A percentile compares a stretch with the other conserved stretches of the same genome.
These are phyloP conservation scores for Drosophila punjabiensis DNA, from an alignment of 1,140 invertebrate species.

Conservation along the genomic window DNA sequence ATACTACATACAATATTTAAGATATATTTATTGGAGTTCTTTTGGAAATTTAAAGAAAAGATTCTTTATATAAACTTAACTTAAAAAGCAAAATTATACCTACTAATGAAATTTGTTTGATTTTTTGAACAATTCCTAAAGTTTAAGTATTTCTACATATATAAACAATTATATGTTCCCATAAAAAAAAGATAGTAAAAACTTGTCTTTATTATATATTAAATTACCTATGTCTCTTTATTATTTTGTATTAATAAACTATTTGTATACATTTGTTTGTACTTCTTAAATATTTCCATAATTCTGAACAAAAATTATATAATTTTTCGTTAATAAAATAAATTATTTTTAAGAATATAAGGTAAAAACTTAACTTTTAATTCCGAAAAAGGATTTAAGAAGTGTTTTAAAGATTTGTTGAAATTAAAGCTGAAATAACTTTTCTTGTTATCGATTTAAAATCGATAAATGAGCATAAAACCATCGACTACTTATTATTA, in stretches of 20 bases:
- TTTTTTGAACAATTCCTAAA: background rate
- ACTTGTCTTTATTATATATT: background rate
- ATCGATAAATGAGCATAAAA: background rate
- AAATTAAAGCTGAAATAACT: too few species aligned
- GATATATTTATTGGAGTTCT: too few species aligned
- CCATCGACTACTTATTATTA: too few species aligned
- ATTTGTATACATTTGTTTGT: background rate
- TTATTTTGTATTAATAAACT: background rate
- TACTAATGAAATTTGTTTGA: background rate
- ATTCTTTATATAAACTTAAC: too few species aligned
- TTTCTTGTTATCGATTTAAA: background rate
- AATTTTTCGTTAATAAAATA: background rate
- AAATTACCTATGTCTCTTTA: background rate
- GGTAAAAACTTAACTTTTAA: background rate
- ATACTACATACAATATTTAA: too few species aligned
- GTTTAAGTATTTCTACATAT: background rate
- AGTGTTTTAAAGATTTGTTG: background rate
- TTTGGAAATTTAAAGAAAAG: too few species aligned
- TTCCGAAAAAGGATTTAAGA: rapidly evolving
- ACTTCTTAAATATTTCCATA: background rate
- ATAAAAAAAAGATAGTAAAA: background rate
- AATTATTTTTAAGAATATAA: background rate
- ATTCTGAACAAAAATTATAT: background rate
- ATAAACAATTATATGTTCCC: background rate
- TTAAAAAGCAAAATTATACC: too few species aligned